These are phyloP conservation scores for Eriosoma lanigerum DNA, from an alignment of 1,140 invertebrate genomes.

Conservation along the genomic window DNA sequence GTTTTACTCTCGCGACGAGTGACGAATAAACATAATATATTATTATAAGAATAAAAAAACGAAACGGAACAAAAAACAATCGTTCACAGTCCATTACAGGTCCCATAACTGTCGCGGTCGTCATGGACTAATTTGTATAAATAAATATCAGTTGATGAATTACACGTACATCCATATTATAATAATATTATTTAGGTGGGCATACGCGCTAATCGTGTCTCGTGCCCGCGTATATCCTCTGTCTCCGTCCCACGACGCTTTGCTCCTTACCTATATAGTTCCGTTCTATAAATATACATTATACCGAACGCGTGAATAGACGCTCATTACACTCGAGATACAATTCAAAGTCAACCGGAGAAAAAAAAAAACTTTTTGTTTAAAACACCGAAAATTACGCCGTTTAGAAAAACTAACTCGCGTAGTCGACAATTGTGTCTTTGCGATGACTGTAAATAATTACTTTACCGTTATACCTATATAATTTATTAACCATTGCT, in stretches of 20 bases:
- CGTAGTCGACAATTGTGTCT: not conserved
- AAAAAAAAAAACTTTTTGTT: constrained; percentile 8
- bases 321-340: constrained; percentile 20
- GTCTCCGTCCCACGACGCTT: not conserved
- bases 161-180: not conserved
- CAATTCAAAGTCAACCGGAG: not conserved
- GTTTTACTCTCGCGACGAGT: not conserved
- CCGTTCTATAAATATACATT: not conserved
- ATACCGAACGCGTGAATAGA: constrained; percentile 19
- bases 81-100: constrained; percentile 32
- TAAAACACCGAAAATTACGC: not conserved
- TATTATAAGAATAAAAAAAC: not conserved
- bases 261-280: not conserved
- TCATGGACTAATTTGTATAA: constrained; percentile 37
- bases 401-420: constrained; percentile 15
- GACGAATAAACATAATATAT: not conserved
- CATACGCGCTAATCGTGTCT: constrained; percentile 31
- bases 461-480: not conserved
- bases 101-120: not conserved
- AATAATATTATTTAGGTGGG: not conserved
- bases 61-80: constrained; percentile 18
- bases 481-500: too few relatives aligned
- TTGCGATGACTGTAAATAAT: not conserved
- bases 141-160: constrained; percentile 40
- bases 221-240: constrained; percentile 6